Percentiles rank a stretch among this genome's conserved stretches.
Conservation (phyloP, 2,888 invertebrate species). For the Polia nebulosa region DNA sequence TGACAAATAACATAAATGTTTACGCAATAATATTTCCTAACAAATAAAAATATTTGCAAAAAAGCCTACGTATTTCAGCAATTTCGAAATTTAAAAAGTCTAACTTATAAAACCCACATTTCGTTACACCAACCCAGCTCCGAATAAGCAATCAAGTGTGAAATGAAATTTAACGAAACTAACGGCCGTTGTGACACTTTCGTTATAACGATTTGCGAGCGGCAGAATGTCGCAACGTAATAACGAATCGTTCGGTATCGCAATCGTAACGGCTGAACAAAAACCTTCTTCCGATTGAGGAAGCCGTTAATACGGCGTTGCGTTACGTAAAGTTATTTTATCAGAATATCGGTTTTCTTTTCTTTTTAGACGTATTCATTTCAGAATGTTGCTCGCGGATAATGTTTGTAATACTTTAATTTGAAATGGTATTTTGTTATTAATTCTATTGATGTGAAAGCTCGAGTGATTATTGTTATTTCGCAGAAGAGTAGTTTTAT, state of each 20-base stretch:
- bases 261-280: conserved; percentile 73
- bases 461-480: neutral
- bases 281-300: conserved; percentile 69
- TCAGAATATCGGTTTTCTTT: conserved; percentile 35
- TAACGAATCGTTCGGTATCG: conserved; percentile 71
- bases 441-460: neutral
- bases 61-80: conserved; percentile 34
- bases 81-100: conserved; percentile 39
- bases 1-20: conserved; percentile 52
- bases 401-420: conserved; percentile 34
- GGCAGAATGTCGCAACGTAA: conserved; percentile 68
- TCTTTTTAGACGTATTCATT: conserved; percentile 56
- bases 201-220: conserved; percentile 74
- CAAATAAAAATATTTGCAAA: conserved; percentile 42
- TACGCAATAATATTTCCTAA: conserved; percentile 43
- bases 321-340: conserved; percentile 63
- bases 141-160: conserved; percentile 79
- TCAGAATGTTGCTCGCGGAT: conserved; percentile 19
- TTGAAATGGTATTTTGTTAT: neutral
- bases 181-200: conserved; percentile 74
- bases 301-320: conserved; percentile 64
- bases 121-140: conserved; percentile 43
- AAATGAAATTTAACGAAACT: conserved; percentile 84
- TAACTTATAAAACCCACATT: conserved; percentile 43
- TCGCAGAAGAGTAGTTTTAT: neutral